Evolutionary conservation across 2,888 invertebrate species (phyloP), one percentile per base, ranked within the genome.

Genomic region (Thecocarcelia acutangulata): DNA sequence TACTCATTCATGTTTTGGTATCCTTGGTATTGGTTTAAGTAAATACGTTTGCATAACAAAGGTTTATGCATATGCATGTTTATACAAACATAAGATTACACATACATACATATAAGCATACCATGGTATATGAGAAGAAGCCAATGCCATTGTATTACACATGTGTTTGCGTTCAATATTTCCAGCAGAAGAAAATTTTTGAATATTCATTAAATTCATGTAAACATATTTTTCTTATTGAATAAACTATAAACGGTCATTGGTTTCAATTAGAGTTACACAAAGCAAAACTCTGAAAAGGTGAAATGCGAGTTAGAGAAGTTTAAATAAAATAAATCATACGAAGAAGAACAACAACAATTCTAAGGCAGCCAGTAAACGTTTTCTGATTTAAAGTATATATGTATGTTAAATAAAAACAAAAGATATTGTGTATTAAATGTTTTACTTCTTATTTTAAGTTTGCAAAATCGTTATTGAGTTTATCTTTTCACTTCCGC

Each of bases 191-290:
- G 5, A 5, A 56, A 48, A 46, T 52, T 44, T 46, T 68, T 76
- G 61, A 69, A 76, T 76, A 76, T 76, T 76, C 61, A 61, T 61
- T 68, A 59, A 50, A 48, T 19, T 61, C 24, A 48, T 50, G 40
- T 21, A 17, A 50, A 48, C 2, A 8, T 40, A n/a, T 46, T 42
- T 54, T 54, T 9, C 28, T 33, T 12, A 46, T 58, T 56, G 46
- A 48, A 48, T 59, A 24, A 37, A 58, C 15, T 58, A 46, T 48
- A 33, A 69, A 58, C 46, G 21, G 21, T 48, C 21, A 58, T 37
- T 12, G 37, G 15, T 58, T 58, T 37, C 37, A 15, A 37, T 69
- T 24, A 48, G 15, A 15, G 21, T 15, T 12, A 19, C 33, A 54
- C 15, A 66, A 52, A 33, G 3, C 15, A 42, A 1, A 2, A 24